Percentiles rank a stretch among this genome's conserved stretches.
Evolutionary conservation across 2,888 invertebrate genomes (phyloP).

Genomic region (Baronia brevicornis): DNA sequence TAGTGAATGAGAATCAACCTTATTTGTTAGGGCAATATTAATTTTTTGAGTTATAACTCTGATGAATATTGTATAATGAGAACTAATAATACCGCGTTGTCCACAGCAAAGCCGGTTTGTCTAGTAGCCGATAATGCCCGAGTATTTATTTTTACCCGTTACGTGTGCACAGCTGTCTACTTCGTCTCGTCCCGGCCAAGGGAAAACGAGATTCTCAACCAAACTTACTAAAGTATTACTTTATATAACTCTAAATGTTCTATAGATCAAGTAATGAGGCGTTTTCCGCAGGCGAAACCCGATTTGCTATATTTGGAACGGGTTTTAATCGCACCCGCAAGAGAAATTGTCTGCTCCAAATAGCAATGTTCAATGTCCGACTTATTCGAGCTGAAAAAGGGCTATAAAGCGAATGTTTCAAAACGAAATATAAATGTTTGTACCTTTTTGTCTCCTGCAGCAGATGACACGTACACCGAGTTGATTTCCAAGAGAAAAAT

Average conservation of each 20-base stretch:
- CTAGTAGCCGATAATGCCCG: conserved; percentile 65
- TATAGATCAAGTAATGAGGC: conserved; percentile 17
- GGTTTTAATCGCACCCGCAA: conserved; percentile 37
- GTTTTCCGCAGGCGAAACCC: conserved; percentile 26
- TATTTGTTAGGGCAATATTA: too few species aligned
- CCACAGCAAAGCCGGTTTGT: conserved; percentile 65
- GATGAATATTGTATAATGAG: conserved; percentile 26
- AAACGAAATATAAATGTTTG: conserved; percentile 27
- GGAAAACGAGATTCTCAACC: conserved; percentile 42
- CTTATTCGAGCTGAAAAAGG: conserved; percentile 15
- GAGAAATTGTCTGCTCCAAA: conserved; percentile 47
- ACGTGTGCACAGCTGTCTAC: conserved; percentile 69
- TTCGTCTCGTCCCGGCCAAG: conserved; percentile 58
- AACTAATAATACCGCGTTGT: conserved; percentile 64
- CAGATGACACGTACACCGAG: conserved; percentile 39
- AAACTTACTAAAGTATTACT: conserved; percentile 29
- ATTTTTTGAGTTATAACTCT: too few species aligned
- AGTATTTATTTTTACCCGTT: conserved; percentile 74
- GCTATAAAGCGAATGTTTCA: conserved; percentile 9
- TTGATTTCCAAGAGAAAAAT: conserved; percentile 55
- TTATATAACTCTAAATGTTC: conserved; percentile 25
- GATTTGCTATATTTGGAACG: conserved; percentile 62
- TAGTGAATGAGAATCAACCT: too few species aligned
- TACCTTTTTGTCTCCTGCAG: conserved; percentile 54
- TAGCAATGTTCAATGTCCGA: conserved; percentile 25